Evolutionary conservation across 2,113 vertebrate species (phyloP).

Genomic region (Beaufortia kweichowensis): DNA sequence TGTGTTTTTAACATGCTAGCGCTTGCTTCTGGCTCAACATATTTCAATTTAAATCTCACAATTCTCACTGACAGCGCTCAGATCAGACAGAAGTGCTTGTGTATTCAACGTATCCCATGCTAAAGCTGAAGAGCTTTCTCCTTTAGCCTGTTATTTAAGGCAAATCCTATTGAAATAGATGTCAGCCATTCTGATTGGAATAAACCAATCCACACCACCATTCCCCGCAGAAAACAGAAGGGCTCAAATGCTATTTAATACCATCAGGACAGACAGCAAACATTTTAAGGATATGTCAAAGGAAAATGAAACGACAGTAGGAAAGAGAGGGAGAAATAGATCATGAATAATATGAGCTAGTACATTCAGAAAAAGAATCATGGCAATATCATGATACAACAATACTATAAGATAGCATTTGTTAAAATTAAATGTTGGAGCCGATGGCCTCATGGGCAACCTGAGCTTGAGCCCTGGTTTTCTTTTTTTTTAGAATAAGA

Average conservation of each 20-base stretch:
- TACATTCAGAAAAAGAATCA: background rate
- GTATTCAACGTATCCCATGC: constrained; percentile 13
- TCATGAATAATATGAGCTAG: constrained; percentile 25
- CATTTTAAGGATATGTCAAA: constrained; percentile 1
- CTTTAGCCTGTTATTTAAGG: constrained; percentile 45
- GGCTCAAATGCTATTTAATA: constrained; percentile 41
- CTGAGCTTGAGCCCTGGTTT: too few relatives aligned
- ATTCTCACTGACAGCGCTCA: constrained; percentile 18
- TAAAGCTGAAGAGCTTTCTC: constrained; percentile 17
- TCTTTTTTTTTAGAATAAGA: too few relatives aligned
- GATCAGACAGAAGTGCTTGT: constrained; percentile 20
- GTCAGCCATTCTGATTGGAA: constrained; percentile 33
- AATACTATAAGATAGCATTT: too few relatives aligned
- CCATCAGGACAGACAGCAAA: constrained; percentile 1
- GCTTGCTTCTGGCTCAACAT: background rate
- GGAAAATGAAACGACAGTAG: background rate
- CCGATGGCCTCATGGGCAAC: too few relatives aligned
- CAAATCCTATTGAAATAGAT: constrained; percentile 47
- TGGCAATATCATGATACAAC: too few relatives aligned
- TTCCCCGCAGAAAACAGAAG: constrained; percentile 19
- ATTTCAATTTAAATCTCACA: constrained; percentile 39
- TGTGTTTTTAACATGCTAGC: background rate
- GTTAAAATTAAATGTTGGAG: too few relatives aligned
- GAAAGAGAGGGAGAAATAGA: background rate
- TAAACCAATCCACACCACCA: constrained; percentile 34